These are phyloP conservation scores for Sebastes glaucus DNA, from an alignment of 2,797 vertebrate species.

Conservation along the genomic window DNA sequence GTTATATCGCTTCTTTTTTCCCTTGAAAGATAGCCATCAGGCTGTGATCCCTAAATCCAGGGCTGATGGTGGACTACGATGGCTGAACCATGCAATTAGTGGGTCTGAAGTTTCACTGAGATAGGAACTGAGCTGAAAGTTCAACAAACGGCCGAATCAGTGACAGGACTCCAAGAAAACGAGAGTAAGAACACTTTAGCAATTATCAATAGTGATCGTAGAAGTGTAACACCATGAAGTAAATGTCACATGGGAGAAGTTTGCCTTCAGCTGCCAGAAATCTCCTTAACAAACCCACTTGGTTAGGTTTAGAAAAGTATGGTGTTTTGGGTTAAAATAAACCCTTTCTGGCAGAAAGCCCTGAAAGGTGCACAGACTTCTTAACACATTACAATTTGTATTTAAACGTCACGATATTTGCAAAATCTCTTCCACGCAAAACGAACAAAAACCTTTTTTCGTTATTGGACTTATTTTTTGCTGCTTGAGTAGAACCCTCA, in stretches of 20 bases:
- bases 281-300: neutral
- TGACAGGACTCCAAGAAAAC: neutral
- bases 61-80: constrained; percentile 23
- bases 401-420: neutral
- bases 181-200: neutral
- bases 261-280: neutral
- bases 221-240: neutral
- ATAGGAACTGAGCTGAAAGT: constrained; percentile 42
- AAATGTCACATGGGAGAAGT: neutral
- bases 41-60: constrained; percentile 45
- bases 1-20: constrained; percentile 23
- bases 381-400: neutral
- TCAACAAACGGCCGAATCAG: constrained; percentile 38
- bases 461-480: neutral
- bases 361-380: neutral
- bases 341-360: neutral
- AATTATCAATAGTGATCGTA: neutral
- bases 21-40: constrained; percentile 49
- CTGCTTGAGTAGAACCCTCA: neutral
- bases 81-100: constrained; percentile 66
- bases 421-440: neutral
- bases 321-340: neutral
- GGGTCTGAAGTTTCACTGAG: constrained; percentile 56
- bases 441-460: neutral
- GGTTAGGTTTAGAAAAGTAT: neutral